Percentiles rank a stretch among this genome's conserved stretches.
Conservation (phyloP, 1,140 invertebrate species). For the Drosophila neocordata region DNA sequence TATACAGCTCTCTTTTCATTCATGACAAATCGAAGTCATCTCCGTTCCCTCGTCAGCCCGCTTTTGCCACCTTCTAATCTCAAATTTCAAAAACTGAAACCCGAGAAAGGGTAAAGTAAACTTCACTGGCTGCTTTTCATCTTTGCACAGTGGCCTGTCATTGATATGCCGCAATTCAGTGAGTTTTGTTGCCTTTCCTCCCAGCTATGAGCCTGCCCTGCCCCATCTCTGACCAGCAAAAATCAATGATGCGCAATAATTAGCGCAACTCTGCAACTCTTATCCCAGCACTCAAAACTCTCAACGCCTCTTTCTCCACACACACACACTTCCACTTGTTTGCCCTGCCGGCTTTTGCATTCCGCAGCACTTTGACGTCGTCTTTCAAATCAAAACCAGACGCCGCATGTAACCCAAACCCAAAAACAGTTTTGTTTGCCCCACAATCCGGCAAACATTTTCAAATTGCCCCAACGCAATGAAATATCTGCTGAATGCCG, state of each 20-base stretch:
- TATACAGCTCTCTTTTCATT: slow-evolving; percentile 59
- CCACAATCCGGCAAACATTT: slow-evolving; percentile 18
- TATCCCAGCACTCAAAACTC: slow-evolving; percentile 14
- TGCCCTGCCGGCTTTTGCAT: background rate
- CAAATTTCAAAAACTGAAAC: slow-evolving; percentile 68
- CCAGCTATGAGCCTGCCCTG: background rate
- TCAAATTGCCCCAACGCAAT: slow-evolving; percentile 21
- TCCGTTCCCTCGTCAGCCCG: no score
- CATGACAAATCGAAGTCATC: slow-evolving; percentile 42
- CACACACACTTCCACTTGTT: background rate
- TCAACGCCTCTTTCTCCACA: slow-evolving; percentile 9
- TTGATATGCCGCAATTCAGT: slow-evolving; percentile 45
- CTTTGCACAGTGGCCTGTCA: slow-evolving; percentile 53
- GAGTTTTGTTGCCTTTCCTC: background rate
- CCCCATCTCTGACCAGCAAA: slow-evolving; percentile 8
- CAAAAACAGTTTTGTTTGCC: slow-evolving; percentile 36
- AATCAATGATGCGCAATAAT: slow-evolving; percentile 77
- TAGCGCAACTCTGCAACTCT: slow-evolving; percentile 58
- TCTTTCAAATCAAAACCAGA: slow-evolving; percentile 56
- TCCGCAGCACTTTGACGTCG: slow-evolving; percentile 40
- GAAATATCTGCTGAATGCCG: slow-evolving; percentile 1
- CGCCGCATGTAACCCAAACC: slow-evolving; percentile 26
- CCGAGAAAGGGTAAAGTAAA: slow-evolving; percentile 15
- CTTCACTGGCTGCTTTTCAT: slow-evolving; percentile 29
- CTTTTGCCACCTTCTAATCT: background rate